These are phyloP conservation scores for Arctopsyche grandis DNA, from an alignment of 1,140 invertebrate species.

Conservation along the genomic window DNA sequence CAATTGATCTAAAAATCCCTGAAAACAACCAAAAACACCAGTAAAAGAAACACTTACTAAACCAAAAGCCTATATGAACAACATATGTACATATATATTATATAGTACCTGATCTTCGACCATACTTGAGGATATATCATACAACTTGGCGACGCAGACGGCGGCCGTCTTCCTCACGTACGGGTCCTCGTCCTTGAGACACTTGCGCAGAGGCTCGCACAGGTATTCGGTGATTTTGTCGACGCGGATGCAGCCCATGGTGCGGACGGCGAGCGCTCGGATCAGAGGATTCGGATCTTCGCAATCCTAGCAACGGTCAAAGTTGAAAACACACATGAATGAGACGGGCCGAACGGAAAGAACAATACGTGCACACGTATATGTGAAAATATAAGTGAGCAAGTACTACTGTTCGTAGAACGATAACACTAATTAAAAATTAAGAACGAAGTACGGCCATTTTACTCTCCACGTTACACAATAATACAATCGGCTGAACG, in stretches of 20 bases:
- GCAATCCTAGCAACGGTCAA: slow-evolving; percentile 82
- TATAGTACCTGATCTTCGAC: slow-evolving; percentile 88
- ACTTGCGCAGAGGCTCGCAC: slow-evolving; percentile 98
- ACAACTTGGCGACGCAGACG: slow-evolving; percentile 98
- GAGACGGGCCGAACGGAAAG: background rate
- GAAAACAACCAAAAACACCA: slow-evolving; percentile 58
- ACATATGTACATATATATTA: background rate
- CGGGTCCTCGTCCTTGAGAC: slow-evolving; percentile 98
- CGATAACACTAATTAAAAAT: background rate
- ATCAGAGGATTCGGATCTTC: slow-evolving; percentile 99
- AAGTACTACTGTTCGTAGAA: background rate
- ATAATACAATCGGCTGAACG: background rate
- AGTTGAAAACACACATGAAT: slow-evolving; percentile 31
- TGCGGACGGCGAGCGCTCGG: slow-evolving; percentile 96
- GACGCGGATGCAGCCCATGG: slow-evolving; percentile 99
- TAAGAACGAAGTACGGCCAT: background rate
- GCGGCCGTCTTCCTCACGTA: slow-evolving; percentile 99
- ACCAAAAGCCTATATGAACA: background rate
- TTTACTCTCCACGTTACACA: background rate
- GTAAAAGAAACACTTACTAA: background rate
- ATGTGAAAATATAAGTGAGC: background rate
- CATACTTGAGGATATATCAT: slow-evolving; percentile 97
- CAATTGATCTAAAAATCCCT: slow-evolving; percentile 97
- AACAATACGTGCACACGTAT: background rate
- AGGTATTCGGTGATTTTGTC: slow-evolving; percentile 99